Evolutionary conservation across 1,140 invertebrate species (phyloP).

Genomic region (Drosophila watanabei): DNA sequence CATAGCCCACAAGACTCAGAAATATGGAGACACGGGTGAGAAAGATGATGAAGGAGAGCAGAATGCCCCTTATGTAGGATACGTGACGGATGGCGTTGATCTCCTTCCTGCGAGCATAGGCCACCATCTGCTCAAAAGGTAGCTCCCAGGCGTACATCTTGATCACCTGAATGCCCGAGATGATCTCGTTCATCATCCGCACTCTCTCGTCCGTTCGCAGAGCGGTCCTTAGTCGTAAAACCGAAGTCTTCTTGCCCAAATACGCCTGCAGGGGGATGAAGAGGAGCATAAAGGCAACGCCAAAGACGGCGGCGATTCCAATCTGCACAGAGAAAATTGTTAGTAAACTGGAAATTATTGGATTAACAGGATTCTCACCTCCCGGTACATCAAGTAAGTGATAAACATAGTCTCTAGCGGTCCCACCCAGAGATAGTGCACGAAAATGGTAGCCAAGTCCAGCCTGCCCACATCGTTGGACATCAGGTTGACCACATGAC

Average conservation of each 20-base stretch:
- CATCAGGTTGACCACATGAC: slow-evolving; percentile 96
- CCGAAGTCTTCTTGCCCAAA: slow-evolving; percentile 90
- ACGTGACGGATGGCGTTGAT: slow-evolving; percentile 88
- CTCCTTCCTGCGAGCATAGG: slow-evolving; percentile 87
- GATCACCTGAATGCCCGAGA: slow-evolving; percentile 95
- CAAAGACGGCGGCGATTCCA: slow-evolving; percentile 91
- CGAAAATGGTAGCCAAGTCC: slow-evolving; percentile 89
- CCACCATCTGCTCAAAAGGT: slow-evolving; percentile 90
- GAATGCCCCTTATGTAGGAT: slow-evolving; percentile 91
- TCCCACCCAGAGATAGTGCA: slow-evolving; percentile 93
- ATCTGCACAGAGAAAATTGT: slow-evolving; percentile 85
- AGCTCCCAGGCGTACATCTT: slow-evolving; percentile 97
- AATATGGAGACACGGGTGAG: slow-evolving; percentile 92
- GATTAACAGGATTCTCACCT: slow-evolving; percentile 69
- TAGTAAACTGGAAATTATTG: background rate
- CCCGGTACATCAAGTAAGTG: slow-evolving; percentile 91
- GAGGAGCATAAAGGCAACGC: slow-evolving; percentile 91
- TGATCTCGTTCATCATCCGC: slow-evolving; percentile 95
- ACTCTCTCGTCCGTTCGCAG: slow-evolving; percentile 93
- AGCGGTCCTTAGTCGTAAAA: slow-evolving; percentile 89
- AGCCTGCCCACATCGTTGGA: slow-evolving; percentile 94
- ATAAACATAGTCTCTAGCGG: slow-evolving; percentile 92
- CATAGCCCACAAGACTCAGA: slow-evolving; percentile 91
- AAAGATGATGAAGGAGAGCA: slow-evolving; percentile 91
- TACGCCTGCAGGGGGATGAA: slow-evolving; percentile 94